phyloP scores from a whole-genome alignment of 2,113 vertebrate genomes.

The Triplophysa dalaica region DNA sequence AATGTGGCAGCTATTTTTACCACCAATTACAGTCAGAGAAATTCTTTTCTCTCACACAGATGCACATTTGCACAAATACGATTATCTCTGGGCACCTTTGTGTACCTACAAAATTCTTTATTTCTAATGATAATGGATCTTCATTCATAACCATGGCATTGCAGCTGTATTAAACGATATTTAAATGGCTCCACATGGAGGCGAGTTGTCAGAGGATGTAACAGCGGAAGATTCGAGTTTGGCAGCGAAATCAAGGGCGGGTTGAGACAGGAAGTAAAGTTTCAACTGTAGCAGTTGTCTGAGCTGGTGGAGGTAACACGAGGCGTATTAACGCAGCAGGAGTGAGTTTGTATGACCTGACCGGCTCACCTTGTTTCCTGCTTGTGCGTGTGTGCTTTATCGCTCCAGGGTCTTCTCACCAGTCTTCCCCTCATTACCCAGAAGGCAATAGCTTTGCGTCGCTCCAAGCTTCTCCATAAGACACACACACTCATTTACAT shows the following conservation, averaged over 20 bases:
- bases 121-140: conserved; percentile 61
- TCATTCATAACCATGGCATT: conserved; percentile 63
- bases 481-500: conserved; percentile 38
- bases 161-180: conserved; percentile 54
- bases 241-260: background rate
- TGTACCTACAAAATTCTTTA: conserved; percentile 56
- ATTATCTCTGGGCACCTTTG: conserved; percentile 35
- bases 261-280: background rate
- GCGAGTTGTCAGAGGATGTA: background rate
- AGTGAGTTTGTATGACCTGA: conserved; percentile 26
- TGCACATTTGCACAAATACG: conserved; percentile 28
- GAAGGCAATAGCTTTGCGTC: conserved; percentile 47
- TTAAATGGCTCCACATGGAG: conserved; percentile 54
- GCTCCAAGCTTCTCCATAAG: conserved; percentile 51
- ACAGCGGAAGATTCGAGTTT: background rate
- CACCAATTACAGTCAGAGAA: conserved; percentile 64
- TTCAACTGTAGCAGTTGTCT: background rate
- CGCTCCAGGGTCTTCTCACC: conserved; percentile 16
- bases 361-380: conserved; percentile 4
- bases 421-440: conserved; percentile 41
- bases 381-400: background rate
- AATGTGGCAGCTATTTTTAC: conserved; percentile 59
- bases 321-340: conserved; percentile 22
- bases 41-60: conserved; percentile 25
- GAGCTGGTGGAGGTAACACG: conserved; percentile 1